Evolutionary conservation across 1,140 invertebrate species (phyloP), one percentile per base, ranked within the genome.

Genomic region (Thalassaphorura encarpata): DNA sequence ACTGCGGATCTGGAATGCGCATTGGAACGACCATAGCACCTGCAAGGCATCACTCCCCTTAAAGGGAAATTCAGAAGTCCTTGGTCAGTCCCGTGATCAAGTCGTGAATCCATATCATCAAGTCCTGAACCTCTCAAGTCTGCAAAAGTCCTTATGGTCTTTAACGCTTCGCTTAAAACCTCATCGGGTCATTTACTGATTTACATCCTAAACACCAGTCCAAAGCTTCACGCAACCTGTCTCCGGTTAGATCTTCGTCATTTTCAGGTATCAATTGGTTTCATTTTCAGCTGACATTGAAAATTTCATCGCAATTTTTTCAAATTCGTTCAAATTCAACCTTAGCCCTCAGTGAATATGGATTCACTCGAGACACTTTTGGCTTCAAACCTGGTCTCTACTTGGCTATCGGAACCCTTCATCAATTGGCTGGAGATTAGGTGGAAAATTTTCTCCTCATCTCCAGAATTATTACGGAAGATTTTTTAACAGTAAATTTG

Each of bases 291-390:
- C 58, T 15, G 64, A 68, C 41, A 61, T 68, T 18, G 33, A 49
- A 52, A 64, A 67, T 39, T 66, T 64, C 40, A 55, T n/a, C 4
- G 8, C 18, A 24, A 58, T 19, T 54, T 18, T 27, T 50, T 58
- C 27, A 19, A 48, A 27, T 57, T 63, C n/a, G 29, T 71, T 15
- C 56, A 36, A n/a, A 19, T 29, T 53, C 52, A 19, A 24, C 56
- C 26, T 21, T 64, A 1, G 46, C 27, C 11, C n/a, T 68, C 19
- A 33, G 66, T 41, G 54, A 39, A 18, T 73, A 62, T 57, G 27
- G 66, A 43, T 39, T 72, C 19, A 64, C 58, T 18, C 63, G 72
- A 15, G 66, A 70, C 2, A 70, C 69, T 0, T 69, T 70, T 46
- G 72, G 73, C 0, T 66, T 65, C 8, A 43, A 60, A 2, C 60